Conservation (phyloP, 2,888 invertebrate genomes). For the Ischnus inquisitorius region DNA sequence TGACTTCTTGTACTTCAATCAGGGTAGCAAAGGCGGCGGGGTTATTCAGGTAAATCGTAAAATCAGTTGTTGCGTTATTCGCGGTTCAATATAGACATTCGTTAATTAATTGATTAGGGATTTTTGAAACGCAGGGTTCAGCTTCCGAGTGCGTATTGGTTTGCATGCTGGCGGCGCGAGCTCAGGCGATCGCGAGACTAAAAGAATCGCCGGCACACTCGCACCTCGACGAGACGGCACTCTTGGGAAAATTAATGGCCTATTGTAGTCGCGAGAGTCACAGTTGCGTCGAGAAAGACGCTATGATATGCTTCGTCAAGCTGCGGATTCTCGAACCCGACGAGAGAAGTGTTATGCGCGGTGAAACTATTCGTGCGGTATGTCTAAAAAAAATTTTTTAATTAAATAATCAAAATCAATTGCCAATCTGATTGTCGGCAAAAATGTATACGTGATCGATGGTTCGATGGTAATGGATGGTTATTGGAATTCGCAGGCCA, state of each 20-base stretch:
- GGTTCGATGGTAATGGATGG: constrained; percentile 9
- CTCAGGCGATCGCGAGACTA: constrained; percentile 93
- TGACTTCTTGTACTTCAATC: constrained; percentile 93
- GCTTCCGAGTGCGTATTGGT: constrained; percentile 98
- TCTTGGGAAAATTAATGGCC: constrained; percentile 97
- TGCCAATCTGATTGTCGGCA: constrained; percentile 9
- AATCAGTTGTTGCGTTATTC: no score
- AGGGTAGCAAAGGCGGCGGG: constrained; percentile 96
- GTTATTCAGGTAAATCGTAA: constrained; percentile 93
- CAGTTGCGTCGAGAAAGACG: constrained; percentile 97
- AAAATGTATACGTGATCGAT: not conserved
- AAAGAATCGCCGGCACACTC: constrained; percentile 92
- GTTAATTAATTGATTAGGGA: not conserved
- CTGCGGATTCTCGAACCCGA: constrained; percentile 95
- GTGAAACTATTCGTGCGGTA: constrained; percentile 92
- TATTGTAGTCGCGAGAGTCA: constrained; percentile 96
- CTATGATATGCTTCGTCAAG: constrained; percentile 97
- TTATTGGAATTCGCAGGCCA: constrained; percentile 88
- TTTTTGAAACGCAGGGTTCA: constrained; percentile 89
- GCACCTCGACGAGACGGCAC: constrained; percentile 94
- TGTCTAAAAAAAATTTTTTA: constrained; percentile 78
- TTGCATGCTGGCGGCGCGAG: constrained; percentile 96
- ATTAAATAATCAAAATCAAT: not conserved
- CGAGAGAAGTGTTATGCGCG: constrained; percentile 92
- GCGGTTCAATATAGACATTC: not conserved